These are phyloP conservation scores for Sphaerophoria rueppellii DNA, from an alignment of 2,888 invertebrate species.

Conservation along the genomic window DNA sequence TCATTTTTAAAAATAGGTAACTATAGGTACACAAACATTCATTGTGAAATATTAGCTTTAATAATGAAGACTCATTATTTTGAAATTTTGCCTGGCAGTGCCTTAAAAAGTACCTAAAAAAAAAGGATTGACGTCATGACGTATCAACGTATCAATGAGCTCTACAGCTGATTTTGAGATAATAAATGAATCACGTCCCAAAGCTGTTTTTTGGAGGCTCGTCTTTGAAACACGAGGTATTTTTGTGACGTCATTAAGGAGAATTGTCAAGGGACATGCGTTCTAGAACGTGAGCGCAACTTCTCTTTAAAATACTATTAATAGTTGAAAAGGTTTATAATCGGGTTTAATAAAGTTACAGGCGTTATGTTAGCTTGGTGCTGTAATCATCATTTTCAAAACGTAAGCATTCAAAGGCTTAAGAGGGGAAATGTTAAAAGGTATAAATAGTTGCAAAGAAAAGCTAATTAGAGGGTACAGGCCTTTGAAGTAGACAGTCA, in stretches of 20 bases:
- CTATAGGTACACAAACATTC: too few species aligned
- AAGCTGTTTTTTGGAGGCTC: neutral
- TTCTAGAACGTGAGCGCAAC: neutral
- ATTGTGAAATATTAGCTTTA: too few species aligned
- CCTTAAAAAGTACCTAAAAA: neutral
- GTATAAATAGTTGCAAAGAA: too few species aligned
- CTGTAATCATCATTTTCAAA: neutral
- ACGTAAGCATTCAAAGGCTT: neutral
- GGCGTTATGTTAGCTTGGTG: too few species aligned
- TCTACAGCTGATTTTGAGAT: conserved; percentile 25
- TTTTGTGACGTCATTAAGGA: conserved; percentile 5
- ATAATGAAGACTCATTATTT: too few species aligned
- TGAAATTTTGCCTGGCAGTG: conserved; percentile 3
- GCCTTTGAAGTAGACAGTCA: too few species aligned
- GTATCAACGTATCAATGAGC: neutral
- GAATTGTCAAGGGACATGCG: neutral
- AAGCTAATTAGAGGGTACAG: too few species aligned
- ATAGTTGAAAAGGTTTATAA: too few species aligned
- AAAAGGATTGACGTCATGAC: conserved; percentile 6
- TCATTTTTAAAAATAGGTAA: too few species aligned
- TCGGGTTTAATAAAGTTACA: too few species aligned
- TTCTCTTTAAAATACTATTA: neutral
- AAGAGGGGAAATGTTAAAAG: neutral
- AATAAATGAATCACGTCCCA: neutral
- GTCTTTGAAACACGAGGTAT: neutral